Base-by-base conservation (phyloP, 2,888 invertebrate species). In the Ormia ochracea region DNA sequence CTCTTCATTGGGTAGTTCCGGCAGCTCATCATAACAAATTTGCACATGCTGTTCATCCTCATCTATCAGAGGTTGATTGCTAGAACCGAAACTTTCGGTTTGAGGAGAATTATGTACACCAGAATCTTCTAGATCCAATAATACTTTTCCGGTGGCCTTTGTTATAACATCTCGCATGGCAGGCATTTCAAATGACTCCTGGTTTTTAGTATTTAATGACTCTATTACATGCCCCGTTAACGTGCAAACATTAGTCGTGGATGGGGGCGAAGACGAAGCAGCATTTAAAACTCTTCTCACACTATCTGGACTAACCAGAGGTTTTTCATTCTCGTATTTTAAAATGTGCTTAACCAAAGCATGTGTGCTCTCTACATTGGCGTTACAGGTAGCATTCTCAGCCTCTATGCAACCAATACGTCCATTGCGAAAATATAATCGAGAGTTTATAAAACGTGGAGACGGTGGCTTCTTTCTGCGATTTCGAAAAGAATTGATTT, bases 331-430 rank as follows among this genome's bases (percentile, higher is more conserved):
- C 82, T 89, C 87, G 81, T 84, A 87, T 45, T 86, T 85, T 3
- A 90, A 81, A 45, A 90, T 90, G 36, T 90, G 87, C 77, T 90
- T 90, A n/a, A 90, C 87, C 81, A 90, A 72, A 0, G 88, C 90
- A 79, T 89, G 90, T 0, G 90, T 90, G 56, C 88, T 86, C 63
- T 90, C 89, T 17, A 90, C 86, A 81, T 90, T 89, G 38, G 89
- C n/a, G n/a, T n/a, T n/a, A n/a, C n/a, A 86, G 0, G 83, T 77
- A 54, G 87, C 88, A 19, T 88, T 88, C 38, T 90, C 88, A 0
- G 90, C 87, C 36, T 89, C 90, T 19, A 88, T 84, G 68, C 90
- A 90, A 10, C 90, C 90, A 12, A 90, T 90, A 63, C 87, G 87
- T 0, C 90, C 90, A 66, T 90, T 90, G 0, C 88, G 87, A 76